Evolutionary conservation across 2,888 invertebrate species (phyloP).

Genomic region (Sericinus montela): DNA sequence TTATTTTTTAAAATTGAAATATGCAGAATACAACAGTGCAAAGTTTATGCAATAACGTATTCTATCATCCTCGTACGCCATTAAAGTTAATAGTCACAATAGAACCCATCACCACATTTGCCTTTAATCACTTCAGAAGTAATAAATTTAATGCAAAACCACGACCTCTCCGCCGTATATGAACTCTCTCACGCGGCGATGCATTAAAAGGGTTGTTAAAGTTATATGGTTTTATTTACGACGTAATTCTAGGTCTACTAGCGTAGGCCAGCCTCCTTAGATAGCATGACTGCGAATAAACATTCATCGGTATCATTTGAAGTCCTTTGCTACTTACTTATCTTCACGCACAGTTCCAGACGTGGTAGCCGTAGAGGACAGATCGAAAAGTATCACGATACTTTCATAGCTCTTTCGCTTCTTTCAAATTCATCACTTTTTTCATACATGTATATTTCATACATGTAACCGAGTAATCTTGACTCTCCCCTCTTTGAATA

Average conservation of each 20-base stretch:
- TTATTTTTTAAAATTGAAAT: too few relatives aligned
- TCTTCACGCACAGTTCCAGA: too few relatives aligned
- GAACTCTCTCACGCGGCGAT: conserved; percentile 5
- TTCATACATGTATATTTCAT: too few relatives aligned
- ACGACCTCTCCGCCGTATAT: neutral
- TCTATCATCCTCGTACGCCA: neutral
- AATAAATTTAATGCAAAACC: conserved; percentile 11
- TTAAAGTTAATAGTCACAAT: neutral
- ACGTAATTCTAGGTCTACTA: conserved; percentile 8
- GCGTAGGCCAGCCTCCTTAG: conserved; percentile 4
- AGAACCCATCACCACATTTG: neutral
- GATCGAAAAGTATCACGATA: too few relatives aligned
- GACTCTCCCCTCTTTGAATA: too few relatives aligned
- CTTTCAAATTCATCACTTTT: too few relatives aligned
- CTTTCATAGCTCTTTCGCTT: too few relatives aligned
- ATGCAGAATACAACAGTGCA: too few relatives aligned
- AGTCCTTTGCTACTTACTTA: neutral
- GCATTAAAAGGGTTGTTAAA: conserved; percentile 15
- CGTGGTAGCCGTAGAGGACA: too few relatives aligned
- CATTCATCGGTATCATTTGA: neutral
- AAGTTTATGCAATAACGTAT: neutral
- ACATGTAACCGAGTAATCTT: too few relatives aligned
- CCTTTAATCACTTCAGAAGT: conserved; percentile 5
- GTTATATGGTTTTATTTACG: conserved; percentile 15
- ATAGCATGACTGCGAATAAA: neutral